A percentile compares a stretch with the other conserved stretches of the same genome.
phyloP scores from a whole-genome alignment of 2,113 vertebrate genomes.

The Pluvialis apricaria region DNA sequence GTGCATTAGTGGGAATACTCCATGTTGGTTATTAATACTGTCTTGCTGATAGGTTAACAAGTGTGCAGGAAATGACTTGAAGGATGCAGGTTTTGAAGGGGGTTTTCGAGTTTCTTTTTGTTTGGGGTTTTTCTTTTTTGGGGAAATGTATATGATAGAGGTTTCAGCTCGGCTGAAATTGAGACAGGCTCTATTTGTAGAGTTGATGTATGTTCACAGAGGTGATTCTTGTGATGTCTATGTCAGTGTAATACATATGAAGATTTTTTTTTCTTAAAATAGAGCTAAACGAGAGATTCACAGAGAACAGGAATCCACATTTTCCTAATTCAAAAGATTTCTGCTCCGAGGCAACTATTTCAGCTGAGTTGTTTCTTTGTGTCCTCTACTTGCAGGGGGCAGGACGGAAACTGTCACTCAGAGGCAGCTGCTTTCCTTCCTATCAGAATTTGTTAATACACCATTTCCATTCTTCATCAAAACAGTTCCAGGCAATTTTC shows the following conservation, averaged over 20 bases:
- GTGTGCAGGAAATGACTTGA: neutral
- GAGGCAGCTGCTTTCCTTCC: neutral
- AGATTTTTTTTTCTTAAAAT: neutral
- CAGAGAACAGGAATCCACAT: neutral
- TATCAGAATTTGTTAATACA: neutral
- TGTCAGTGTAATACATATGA: neutral
- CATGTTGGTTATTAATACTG: neutral
- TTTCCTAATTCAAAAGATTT: neutral
- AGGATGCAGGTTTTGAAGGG: neutral
- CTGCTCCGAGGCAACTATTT: neutral
- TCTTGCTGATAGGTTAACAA: neutral
- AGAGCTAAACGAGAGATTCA: rapidly evolving
- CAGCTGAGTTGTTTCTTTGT: neutral
- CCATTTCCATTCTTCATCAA: neutral
- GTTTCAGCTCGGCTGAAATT: neutral
- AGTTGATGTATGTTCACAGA: neutral
- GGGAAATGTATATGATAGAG: neutral
- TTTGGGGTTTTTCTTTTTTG: neutral
- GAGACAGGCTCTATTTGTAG: neutral
- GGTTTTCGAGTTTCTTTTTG: neutral
- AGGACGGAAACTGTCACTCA: neutral
- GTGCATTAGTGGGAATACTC: neutral
- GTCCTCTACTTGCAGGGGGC: neutral
- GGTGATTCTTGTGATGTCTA: neutral
- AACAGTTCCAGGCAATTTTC: neutral